Evolutionary conservation across 2,113 vertebrate genomes (phyloP).

Genomic region (Lanius collurio): DNA sequence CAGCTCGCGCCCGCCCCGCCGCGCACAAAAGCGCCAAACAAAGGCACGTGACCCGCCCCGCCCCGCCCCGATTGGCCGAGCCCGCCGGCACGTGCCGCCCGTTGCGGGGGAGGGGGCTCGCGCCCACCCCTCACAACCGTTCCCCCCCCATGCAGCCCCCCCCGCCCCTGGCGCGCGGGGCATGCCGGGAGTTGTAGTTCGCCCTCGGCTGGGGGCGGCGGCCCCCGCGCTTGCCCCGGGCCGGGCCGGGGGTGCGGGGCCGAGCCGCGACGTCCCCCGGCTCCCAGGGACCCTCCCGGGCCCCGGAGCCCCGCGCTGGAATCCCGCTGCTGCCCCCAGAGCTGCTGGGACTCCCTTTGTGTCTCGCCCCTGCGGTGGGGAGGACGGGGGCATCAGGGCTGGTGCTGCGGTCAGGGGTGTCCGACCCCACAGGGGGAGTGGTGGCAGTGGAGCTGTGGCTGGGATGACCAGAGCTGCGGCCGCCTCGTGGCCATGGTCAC

Average conservation of each 20-base stretch:
- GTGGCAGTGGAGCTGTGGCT: fast-evolving
- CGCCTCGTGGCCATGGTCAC: fast-evolving
- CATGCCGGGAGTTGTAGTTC: slow-evolving; percentile 24
- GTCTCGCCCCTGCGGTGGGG: not conserved
- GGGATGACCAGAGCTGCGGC: not conserved
- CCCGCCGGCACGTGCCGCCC: slow-evolving; percentile 53
- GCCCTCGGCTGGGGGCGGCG: not conserved
- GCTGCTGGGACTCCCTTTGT: not conserved
- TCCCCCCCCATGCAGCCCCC: not conserved
- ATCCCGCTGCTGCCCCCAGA: fast-evolving
- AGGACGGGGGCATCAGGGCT: not conserved
- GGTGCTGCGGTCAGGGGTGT: fast-evolving
- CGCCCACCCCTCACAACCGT: not conserved
- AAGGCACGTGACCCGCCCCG: slow-evolving; percentile 68
- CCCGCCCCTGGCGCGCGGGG: not conserved
- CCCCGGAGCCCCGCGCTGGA: not conserved
- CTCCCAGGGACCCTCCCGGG: too few species aligned
- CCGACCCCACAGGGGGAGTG: fast-evolving
- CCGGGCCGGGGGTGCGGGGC: not conserved
- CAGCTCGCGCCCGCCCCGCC: slow-evolving; percentile 62
- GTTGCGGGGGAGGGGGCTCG: not conserved
- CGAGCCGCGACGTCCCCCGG: fast-evolving
- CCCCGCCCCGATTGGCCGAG: slow-evolving; percentile 65
- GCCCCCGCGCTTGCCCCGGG: not conserved
- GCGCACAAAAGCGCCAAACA: slow-evolving; percentile 78